Percentiles rank a stretch among this genome's conserved stretches.
These are phyloP conservation scores for Gallinago media DNA, from an alignment of 2,113 vertebrate species.

Conservation along the genomic window DNA sequence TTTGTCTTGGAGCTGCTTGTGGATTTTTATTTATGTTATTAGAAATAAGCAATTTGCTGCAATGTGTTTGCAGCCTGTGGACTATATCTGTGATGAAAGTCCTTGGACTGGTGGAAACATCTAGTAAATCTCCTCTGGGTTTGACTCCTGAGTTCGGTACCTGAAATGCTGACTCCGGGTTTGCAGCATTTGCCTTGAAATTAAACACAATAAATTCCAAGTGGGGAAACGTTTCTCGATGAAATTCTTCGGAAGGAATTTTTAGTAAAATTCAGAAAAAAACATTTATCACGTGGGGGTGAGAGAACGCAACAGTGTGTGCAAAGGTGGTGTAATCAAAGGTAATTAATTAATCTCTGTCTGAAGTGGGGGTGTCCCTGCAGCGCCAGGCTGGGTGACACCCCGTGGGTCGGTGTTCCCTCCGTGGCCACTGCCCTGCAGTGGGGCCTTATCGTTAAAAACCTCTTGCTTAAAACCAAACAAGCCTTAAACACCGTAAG, in stretches of 20 bases:
- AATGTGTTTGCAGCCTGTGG: neutral
- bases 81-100: neutral
- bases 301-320: neutral
- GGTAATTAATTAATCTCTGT: neutral
- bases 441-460: accelerated
- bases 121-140: neutral
- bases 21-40: constrained; percentile 16
- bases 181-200: neutral
- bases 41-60: neutral
- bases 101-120: neutral
- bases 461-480: neutral
- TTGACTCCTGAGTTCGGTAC: neutral
- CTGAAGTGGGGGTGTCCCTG: accelerated
- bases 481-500: neutral
- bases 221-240: neutral
- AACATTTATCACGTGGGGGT: accelerated
- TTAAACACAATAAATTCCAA: neutral
- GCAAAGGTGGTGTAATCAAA: accelerated
- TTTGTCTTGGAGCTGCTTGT: neutral
- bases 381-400: accelerated
- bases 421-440: neutral
- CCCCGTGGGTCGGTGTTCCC: accelerated
- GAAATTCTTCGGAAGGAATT: neutral
- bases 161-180: neutral
- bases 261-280: neutral